Evolutionary conservation across 1,140 invertebrate genomes (phyloP), one percentile per base, ranked within the genome.

Genomic region (Drosophila sulfurigaster): DNA sequence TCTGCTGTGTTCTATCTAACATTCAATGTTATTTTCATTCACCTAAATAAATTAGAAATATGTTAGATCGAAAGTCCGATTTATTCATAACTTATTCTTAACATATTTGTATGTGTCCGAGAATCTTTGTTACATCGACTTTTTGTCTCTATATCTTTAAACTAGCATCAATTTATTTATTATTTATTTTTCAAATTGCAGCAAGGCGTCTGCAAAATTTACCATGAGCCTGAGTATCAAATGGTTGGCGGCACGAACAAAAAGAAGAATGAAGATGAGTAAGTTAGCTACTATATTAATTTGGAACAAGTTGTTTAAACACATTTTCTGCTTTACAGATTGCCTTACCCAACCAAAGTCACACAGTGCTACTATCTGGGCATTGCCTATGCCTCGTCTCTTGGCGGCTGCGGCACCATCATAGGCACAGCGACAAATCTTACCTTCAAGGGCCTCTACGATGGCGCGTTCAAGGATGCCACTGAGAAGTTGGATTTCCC

Each of bases 391-490:
- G 95, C 97, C 0, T 95, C 97, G 0, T 95, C 95, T 0, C 93
- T 97, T 32, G 98, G 98, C 3, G 98, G 98, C 4, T 96, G 96
- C 48, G 96, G 96, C 0, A 97, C 97, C 1, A 93, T 99, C 1
- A 97, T 98, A 2, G 98, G 98, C 3, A 98, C 97, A 1, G 96
- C 96, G 4, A 97, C 97, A 20, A 99, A 99, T 93, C 94, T 98
- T 8, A 96, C 97, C 1, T 95, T 98, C 71, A 97, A 96, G 91
- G 96, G 95, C 10, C 95, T 96, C 60, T 95, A 95, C 64, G 95
- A 96, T 11, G 58, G 65, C 1, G 77, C 81, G 8, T 96, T 95
- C 72, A 92, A 92, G 5, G 79, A 93, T 8, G 93, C 95, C 68
- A 93, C 94, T 0, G 95, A 95, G 32, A 92, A 77, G 45, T 71